Percentiles rank a stretch among this genome's conserved stretches.
These are phyloP conservation scores for Stegana nigrithorax DNA, from an alignment of 2,888 invertebrate species.

Conservation along the genomic window DNA sequence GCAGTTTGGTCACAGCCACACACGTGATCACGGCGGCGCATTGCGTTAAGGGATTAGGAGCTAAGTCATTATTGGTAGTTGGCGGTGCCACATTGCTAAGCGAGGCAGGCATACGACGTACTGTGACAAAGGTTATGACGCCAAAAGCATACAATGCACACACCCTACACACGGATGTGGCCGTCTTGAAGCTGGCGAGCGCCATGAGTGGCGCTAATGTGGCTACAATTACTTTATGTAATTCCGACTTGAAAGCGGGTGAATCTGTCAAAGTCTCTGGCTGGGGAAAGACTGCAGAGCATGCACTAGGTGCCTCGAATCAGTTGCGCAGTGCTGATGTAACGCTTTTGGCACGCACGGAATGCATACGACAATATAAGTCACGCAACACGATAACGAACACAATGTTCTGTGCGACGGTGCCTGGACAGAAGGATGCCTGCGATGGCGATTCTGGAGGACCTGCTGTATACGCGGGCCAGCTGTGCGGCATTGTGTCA, in stretches of 20 bases:
- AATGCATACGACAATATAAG: conserved; percentile 45
- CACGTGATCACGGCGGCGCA: conserved; percentile 64
- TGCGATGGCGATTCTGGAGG: conserved; percentile 66
- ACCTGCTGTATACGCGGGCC: conserved; percentile 53
- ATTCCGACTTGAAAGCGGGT: conserved; percentile 37
- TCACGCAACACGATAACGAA: conserved; percentile 38
- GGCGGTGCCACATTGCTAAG: conserved; percentile 50
- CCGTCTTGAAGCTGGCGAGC: conserved; percentile 49
- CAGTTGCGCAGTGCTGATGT: conserved; percentile 53
- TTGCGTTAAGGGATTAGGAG: conserved; percentile 48
- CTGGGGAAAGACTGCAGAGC: conserved; percentile 54
- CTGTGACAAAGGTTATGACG: conserved; percentile 41
- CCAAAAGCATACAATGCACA: conserved; percentile 45
- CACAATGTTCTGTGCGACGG: conserved; percentile 62
- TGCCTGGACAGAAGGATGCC: conserved; percentile 51
- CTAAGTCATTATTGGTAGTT: conserved; percentile 41
- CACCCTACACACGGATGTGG: conserved; percentile 53
- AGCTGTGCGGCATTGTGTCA: conserved; percentile 78
- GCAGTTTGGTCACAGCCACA: conserved; percentile 48
- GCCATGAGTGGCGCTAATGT: conserved; percentile 48
- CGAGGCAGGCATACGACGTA: conserved; percentile 41
- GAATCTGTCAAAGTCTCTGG: conserved; percentile 55
- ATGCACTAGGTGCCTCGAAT: conserved; percentile 38
- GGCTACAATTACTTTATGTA: conserved; percentile 50
- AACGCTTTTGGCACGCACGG: conserved; percentile 40